A percentile compares a stretch with the other conserved stretches of the same genome.
Evolutionary conservation across 2,888 invertebrate species (phyloP).

Genomic region (Bugula neritina): DNA sequence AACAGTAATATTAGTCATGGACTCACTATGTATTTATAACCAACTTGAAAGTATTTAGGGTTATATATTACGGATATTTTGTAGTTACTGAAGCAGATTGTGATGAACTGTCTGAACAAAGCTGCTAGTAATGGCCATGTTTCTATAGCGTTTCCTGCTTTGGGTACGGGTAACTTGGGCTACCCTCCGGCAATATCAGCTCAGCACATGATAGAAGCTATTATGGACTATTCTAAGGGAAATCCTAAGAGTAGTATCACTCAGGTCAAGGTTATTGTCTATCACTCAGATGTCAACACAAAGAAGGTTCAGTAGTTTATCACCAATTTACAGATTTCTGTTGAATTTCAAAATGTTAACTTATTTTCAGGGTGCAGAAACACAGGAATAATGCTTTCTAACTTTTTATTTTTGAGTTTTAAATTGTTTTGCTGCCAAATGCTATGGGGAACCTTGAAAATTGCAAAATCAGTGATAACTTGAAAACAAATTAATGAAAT

Average conservation of each 20-base stretch:
- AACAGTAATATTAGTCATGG: too few species aligned
- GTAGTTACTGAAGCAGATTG: neutral
- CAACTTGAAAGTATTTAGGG: too few species aligned
- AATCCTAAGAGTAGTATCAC: neutral
- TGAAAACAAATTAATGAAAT: too few species aligned
- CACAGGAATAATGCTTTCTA: too few species aligned
- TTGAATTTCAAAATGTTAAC: too few species aligned
- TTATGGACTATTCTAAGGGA: neutral
- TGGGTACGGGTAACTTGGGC: slow-evolving; percentile 1
- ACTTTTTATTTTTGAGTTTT: too few species aligned
- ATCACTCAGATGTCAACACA: neutral
- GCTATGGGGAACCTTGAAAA: too few species aligned
- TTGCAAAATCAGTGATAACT: too few species aligned
- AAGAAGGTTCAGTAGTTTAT: slow-evolving; percentile 10
- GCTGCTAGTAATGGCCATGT: neutral
- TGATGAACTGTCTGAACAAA: neutral
- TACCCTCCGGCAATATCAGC: neutral
- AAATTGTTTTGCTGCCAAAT: too few species aligned
- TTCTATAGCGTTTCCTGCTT: slow-evolving; percentile 20
- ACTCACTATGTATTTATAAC: too few species aligned
- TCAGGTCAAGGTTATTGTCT: slow-evolving; percentile 1
- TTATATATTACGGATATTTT: neutral
- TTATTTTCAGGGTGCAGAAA: too few species aligned
- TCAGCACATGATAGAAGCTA: neutral
- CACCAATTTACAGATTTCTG: too few species aligned